Conservation (phyloP, 2,797 vertebrate genomes). For the Pterois miles region DNA sequence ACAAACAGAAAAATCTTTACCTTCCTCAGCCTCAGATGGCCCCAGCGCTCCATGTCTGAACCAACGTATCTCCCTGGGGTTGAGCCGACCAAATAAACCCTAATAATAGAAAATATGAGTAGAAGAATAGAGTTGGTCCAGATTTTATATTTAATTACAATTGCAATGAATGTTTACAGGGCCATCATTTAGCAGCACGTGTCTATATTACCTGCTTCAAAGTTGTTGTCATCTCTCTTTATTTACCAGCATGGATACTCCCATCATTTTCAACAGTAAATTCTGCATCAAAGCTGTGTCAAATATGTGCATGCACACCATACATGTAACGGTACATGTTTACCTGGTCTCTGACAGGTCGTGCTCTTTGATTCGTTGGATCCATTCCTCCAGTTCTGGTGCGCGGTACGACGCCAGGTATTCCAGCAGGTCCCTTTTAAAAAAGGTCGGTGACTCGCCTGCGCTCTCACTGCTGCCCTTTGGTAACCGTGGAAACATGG, state of each 20-base stretch:
- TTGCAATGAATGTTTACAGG: not conserved
- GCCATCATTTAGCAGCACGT: not conserved
- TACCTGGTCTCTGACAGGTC: conserved; percentile 92
- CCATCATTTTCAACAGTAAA: not conserved
- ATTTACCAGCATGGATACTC: not conserved
- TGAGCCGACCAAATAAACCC: conserved; percentile 93
- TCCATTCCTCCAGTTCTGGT: conserved; percentile 89
- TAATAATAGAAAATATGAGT: conserved; percentile 27
- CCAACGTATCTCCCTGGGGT: conserved; percentile 94
- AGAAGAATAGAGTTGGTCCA: not conserved
- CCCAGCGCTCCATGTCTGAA: conserved; percentile 93
- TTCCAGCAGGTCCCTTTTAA: conserved; percentile 92
- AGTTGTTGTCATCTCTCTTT: not conserved
- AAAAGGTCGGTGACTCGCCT: conserved; percentile 93
- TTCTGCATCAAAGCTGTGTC: not conserved
- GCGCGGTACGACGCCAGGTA: conserved; percentile 90
- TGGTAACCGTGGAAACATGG: conserved; percentile 89
- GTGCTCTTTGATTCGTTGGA: conserved; percentile 89
- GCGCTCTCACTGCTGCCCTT: conserved; percentile 74
- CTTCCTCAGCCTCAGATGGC: conserved; percentile 95
- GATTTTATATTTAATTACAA: not conserved
- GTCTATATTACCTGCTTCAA: not conserved
- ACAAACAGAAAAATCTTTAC: conserved; percentile 68
- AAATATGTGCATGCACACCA: not conserved
- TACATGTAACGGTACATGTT: not conserved